A percentile compares a stretch with the other conserved stretches of the same genome.
Conservation (phyloP, 2,797 vertebrate species). For the Halcyon leucocephala region DNA sequence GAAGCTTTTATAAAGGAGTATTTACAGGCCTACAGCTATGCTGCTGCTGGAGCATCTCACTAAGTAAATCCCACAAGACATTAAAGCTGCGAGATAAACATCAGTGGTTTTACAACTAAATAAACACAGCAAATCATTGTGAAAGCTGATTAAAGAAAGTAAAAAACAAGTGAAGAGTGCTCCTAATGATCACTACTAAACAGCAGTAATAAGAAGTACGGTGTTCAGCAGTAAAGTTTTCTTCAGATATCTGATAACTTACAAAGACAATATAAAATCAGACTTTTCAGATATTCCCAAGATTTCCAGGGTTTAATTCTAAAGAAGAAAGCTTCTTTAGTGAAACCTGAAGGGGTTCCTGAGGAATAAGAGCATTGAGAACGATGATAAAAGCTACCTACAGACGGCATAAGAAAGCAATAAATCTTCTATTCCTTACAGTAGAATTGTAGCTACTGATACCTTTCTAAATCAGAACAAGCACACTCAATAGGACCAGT, state of each 20-base stretch:
- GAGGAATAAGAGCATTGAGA: neutral
- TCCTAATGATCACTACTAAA: neutral
- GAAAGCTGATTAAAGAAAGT: conserved; percentile 27
- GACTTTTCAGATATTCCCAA: neutral
- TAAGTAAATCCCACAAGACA: conserved; percentile 4
- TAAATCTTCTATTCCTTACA: neutral
- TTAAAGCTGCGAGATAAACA: neutral
- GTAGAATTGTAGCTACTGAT: neutral
- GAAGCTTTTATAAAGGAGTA: neutral
- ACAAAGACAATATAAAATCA: neutral
- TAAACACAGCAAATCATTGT: conserved; percentile 30
- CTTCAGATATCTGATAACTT: neutral
- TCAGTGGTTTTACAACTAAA: conserved; percentile 29
- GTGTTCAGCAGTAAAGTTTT: neutral
- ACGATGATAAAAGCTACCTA: neutral
- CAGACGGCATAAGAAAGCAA: neutral
- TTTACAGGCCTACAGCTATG: conserved; percentile 18
- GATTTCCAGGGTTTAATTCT: neutral
- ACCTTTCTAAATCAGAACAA: neutral
- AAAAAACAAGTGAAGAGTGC: neutral
- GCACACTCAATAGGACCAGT: neutral
- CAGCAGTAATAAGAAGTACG: neutral
- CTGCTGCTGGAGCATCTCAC: neutral
- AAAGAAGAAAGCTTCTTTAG: neutral
- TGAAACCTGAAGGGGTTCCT: neutral